Conservation (phyloP, 2,113 vertebrate genomes). For the Gavia stellata region DNA sequence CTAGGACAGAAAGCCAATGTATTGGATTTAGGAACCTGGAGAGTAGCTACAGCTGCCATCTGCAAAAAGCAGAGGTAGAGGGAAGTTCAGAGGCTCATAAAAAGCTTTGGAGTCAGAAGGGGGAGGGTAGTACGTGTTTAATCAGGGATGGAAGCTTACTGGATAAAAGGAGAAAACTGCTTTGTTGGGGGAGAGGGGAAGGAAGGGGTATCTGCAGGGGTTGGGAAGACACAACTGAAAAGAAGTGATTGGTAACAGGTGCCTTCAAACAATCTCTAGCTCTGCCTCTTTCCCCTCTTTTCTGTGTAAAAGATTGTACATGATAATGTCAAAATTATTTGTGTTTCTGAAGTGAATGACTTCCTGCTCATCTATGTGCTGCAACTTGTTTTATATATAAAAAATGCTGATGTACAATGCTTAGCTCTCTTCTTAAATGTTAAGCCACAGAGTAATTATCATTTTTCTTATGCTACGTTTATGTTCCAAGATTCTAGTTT, state of each 20-base stretch:
- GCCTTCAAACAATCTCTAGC: slow-evolving; percentile 13
- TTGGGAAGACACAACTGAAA: not conserved
- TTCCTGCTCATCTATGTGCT: slow-evolving; percentile 49
- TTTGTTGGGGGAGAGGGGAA: slow-evolving; percentile 18
- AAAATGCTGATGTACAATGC: slow-evolving; percentile 60
- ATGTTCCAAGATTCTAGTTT: slow-evolving; percentile 69
- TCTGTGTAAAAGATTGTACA: slow-evolving; percentile 5
- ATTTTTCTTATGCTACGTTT: slow-evolving; percentile 72
- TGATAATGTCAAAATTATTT: slow-evolving; percentile 43
- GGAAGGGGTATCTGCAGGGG: slow-evolving; percentile 32
- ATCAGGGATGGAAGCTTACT: slow-evolving; percentile 34
- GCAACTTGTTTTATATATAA: slow-evolving; percentile 44
- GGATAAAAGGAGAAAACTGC: slow-evolving; percentile 44
- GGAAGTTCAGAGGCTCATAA: slow-evolving; percentile 49
- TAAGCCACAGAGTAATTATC: slow-evolving; percentile 75
- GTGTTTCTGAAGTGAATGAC: slow-evolving; percentile 27
- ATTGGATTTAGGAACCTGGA: slow-evolving; percentile 5
- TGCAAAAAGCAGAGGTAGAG: slow-evolving; percentile 39
- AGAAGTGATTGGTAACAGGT: slow-evolving; percentile 52
- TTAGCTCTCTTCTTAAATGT: slow-evolving; percentile 68
- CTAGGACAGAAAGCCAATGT: not conserved
- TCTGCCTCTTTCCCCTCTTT: not conserved
- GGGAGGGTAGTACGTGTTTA: slow-evolving; percentile 39
- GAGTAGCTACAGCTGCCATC: slow-evolving; percentile 23
- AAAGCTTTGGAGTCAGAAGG: slow-evolving; percentile 19